Conservation (phyloP, 2,113 vertebrate species). For the Charina bottae region DNA sequence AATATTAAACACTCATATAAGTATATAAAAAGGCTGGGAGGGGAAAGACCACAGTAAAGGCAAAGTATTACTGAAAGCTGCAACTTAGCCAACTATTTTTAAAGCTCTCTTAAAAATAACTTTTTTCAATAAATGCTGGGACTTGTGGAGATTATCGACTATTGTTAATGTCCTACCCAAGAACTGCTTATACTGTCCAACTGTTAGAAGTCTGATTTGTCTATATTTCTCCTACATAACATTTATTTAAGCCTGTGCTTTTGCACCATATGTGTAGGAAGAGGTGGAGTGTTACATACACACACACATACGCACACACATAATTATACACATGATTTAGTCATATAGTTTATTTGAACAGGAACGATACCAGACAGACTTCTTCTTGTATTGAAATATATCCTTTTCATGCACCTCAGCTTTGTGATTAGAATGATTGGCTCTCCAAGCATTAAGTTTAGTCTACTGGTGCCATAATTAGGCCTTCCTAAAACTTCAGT, state of each 20-base stretch:
- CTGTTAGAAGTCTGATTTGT: slow-evolving; percentile 71
- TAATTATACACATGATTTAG: slow-evolving; percentile 57
- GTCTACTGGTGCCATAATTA: slow-evolving; percentile 66
- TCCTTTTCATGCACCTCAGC: slow-evolving; percentile 65
- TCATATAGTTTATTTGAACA: slow-evolving; percentile 75
- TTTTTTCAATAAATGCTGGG: slow-evolving; percentile 54
- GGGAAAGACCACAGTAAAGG: slow-evolving; percentile 47
- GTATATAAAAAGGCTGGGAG: slow-evolving; percentile 52
- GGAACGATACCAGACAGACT: slow-evolving; percentile 72
- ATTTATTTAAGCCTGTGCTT: slow-evolving; percentile 63
- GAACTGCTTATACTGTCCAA: slow-evolving; percentile 69
- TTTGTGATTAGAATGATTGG: slow-evolving; percentile 62
- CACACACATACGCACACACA: slow-evolving; percentile 15
- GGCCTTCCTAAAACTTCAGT: slow-evolving; percentile 66
- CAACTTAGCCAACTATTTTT: slow-evolving; percentile 46
- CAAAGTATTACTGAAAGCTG: slow-evolving; percentile 52
- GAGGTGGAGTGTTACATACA: background rate
- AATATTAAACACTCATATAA: slow-evolving; percentile 46
- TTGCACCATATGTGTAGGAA: slow-evolving; percentile 59
- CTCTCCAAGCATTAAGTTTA: slow-evolving; percentile 67
- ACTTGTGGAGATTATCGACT: slow-evolving; percentile 63
- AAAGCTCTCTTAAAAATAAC: slow-evolving; percentile 63
- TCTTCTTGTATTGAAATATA: slow-evolving; percentile 71
- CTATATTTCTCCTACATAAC: slow-evolving; percentile 68
- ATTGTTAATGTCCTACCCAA: slow-evolving; percentile 54